Evolutionary conservation across 2,797 vertebrate species (phyloP).

Genomic region (Pangasius macronema): DNA sequence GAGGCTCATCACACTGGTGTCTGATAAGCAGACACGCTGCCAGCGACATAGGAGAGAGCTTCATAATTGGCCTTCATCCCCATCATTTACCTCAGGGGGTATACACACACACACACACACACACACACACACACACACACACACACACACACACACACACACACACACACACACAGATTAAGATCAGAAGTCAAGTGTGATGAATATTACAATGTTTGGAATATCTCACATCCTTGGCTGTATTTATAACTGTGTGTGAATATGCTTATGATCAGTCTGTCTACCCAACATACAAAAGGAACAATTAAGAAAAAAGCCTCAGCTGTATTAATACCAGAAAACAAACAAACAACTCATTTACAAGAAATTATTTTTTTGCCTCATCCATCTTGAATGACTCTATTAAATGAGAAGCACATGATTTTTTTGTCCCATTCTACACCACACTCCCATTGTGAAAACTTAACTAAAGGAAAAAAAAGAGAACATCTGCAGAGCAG

Average conservation of each 20-base stretch:
- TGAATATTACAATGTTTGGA: constrained; percentile 28
- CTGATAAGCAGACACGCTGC: constrained; percentile 2
- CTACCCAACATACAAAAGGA: constrained; percentile 35
- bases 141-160: not conserved
- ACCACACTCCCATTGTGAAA: constrained; percentile 57
- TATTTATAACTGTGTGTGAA: constrained; percentile 4
- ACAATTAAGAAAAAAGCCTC: constrained; percentile 24
- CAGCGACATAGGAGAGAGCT: constrained; percentile 31
- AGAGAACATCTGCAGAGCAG: constrained; percentile 78
- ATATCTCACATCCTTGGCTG: constrained; percentile 16
- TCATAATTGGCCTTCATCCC: constrained; percentile 26
- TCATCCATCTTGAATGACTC: constrained; percentile 64
- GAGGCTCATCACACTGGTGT: constrained; percentile 15
- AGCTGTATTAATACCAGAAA: constrained; percentile 44
- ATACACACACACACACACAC: not conserved
- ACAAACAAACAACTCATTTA: constrained; percentile 40
- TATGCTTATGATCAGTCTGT: constrained; percentile 25
- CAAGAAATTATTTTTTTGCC: constrained; percentile 58
- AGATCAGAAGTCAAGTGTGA: not conserved
- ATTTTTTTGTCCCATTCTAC: constrained; percentile 55
- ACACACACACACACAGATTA: constrained; percentile 21
- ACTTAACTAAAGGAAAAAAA: constrained; percentile 42
- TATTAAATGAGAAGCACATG: constrained; percentile 76
- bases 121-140: constrained; percentile 6
- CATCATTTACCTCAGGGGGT: constrained; percentile 3